Conservation (phyloP, 2,888 invertebrate species). For the Lottia scabra region DNA sequence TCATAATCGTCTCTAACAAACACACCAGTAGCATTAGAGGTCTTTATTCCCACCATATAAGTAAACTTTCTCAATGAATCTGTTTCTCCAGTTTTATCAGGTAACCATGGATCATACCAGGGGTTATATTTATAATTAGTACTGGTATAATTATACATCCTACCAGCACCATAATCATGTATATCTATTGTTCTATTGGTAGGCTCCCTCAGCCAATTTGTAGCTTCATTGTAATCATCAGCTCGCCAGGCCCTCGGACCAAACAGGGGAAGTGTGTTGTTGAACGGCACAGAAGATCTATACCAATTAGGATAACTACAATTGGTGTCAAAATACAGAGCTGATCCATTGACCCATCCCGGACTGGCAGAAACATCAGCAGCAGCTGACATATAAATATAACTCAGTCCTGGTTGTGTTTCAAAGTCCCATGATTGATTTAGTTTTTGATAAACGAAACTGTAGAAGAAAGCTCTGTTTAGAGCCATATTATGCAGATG, state of each 20-base stretch:
- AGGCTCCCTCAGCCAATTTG: conserved; percentile 93
- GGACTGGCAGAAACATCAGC: conserved; percentile 95
- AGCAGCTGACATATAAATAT: conserved; percentile 92
- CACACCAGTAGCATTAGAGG: conserved; percentile 63
- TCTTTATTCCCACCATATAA: conserved; percentile 62
- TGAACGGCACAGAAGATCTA: conserved; percentile 90
- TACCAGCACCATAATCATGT: conserved; percentile 76
- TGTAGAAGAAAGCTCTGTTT: conserved; percentile 87
- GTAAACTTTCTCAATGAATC: conserved; percentile 57
- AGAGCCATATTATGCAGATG: conserved; percentile 97
- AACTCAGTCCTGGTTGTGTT: conserved; percentile 98
- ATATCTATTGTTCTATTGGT: conserved; percentile 87
- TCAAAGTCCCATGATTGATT: conserved; percentile 73
- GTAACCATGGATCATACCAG: conserved; percentile 93
- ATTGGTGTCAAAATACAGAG: conserved; percentile 93
- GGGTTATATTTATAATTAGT: conserved; percentile 92
- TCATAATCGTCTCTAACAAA: conserved; percentile 56
- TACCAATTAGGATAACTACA: conserved; percentile 93
- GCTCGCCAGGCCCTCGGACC: conserved; percentile 87
- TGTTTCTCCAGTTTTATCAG: conserved; percentile 89
- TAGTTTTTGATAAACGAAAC: conserved; percentile 57
- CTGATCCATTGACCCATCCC: conserved; percentile 83
- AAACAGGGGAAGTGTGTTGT: conserved; percentile 93
- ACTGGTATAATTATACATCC: conserved; percentile 88
- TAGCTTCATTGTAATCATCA: conserved; percentile 79